These are phyloP conservation scores for Drosophila kurseongensis DNA, from an alignment of 1,140 invertebrate species.

Conservation along the genomic window DNA sequence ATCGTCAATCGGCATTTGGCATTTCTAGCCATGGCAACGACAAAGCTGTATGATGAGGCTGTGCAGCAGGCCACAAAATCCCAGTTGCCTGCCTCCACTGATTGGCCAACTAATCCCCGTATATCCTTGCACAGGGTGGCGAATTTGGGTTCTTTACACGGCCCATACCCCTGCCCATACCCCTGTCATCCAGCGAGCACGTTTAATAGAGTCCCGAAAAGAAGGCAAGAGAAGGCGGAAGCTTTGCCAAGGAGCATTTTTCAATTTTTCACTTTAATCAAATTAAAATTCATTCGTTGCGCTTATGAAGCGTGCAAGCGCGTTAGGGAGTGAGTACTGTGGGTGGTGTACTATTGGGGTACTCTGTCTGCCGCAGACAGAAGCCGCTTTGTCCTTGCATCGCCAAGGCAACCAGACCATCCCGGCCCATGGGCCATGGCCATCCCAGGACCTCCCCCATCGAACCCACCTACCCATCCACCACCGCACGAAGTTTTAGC, in stretches of 20 bases:
- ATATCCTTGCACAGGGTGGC: constrained; percentile 36
- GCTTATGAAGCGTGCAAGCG: constrained; percentile 76
- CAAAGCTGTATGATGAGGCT: constrained; percentile 20
- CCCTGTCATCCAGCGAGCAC: too few relatives aligned
- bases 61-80: constrained; percentile 66
- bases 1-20: constrained; percentile 52
- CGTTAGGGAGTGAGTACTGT: constrained; percentile 1
- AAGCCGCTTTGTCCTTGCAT: constrained; percentile 42
- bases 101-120: constrained; percentile 74
- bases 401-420: constrained; percentile 45
- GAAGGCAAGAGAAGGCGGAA: background rate
- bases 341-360: background rate
- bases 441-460: background rate
- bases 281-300: constrained; percentile 84
- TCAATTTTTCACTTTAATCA: constrained; percentile 84
- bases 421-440: constrained; percentile 29
- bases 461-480: constrained; percentile 14
- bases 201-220: constrained; percentile 47
- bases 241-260: constrained; percentile 55
- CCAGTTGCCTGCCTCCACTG: constrained; percentile 42
- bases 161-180: too few relatives aligned
- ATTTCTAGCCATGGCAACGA: constrained; percentile 68
- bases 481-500: constrained; percentile 32
- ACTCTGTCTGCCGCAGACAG: constrained; percentile 41
- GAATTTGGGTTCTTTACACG: too few relatives aligned